Percentiles rank a stretch among this genome's conserved stretches.
Evolutionary conservation across 2,113 vertebrate species (phyloP).

Genomic region (Pseudonaja textilis): DNA sequence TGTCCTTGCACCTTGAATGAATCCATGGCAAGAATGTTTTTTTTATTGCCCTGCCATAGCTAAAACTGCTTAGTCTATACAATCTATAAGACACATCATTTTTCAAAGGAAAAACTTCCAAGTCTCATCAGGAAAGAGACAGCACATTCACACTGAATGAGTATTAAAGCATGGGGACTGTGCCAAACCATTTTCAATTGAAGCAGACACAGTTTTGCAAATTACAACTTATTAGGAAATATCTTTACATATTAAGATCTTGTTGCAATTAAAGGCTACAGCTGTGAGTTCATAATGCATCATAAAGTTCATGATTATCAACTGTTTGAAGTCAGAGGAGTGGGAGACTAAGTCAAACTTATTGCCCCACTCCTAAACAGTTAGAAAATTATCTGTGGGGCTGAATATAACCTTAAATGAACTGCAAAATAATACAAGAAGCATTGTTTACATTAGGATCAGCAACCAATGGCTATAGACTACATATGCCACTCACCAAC

Average conservation of each 20-base stretch:
- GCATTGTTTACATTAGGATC: background rate
- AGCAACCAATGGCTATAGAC: background rate
- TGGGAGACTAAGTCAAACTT: background rate
- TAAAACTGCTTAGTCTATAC: constrained; percentile 72
- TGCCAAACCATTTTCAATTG: constrained; percentile 36
- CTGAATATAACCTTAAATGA: background rate
- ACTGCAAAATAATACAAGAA: background rate
- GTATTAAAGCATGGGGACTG: constrained; percentile 32
- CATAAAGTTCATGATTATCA: background rate
- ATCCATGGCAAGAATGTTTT: constrained; percentile 63
- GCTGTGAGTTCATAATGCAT: background rate
- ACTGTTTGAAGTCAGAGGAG: background rate
- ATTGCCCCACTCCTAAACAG: background rate
- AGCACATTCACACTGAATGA: constrained; percentile 61
- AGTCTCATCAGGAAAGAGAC: constrained; percentile 61
- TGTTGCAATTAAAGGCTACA: background rate
- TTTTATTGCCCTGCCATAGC: constrained; percentile 71
- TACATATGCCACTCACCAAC: background rate
- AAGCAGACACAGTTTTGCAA: constrained; percentile 32
- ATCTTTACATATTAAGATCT: background rate
- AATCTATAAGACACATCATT: constrained; percentile 67
- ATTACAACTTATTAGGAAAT: constrained; percentile 11
- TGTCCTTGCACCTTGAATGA: constrained; percentile 71
- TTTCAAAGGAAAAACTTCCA: constrained; percentile 69
- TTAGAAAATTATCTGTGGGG: background rate